Percentiles rank a stretch among this genome's conserved stretches.
phyloP scores from a whole-genome alignment of 2,888 invertebrate genomes.

The Parnassius apollo region DNA sequence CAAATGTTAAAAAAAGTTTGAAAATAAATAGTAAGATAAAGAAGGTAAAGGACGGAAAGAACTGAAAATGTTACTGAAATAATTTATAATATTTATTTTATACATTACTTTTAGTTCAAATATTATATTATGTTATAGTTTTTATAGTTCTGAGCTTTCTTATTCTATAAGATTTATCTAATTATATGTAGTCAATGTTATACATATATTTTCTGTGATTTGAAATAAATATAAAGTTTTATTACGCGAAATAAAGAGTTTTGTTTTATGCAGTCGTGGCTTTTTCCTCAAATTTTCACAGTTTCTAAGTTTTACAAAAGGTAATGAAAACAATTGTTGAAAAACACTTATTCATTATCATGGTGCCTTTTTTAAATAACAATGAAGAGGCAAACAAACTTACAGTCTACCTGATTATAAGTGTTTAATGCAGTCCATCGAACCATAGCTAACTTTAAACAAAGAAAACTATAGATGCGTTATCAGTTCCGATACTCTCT shows the following conservation, averaged over 20 bases:
- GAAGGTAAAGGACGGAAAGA: neutral
- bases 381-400: no score
- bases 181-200: slow-evolving; percentile 11
- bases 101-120: slow-evolving; percentile 1
- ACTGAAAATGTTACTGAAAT: slow-evolving; percentile 6
- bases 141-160: neutral
- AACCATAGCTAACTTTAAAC: no score
- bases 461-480: no score
- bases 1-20: neutral
- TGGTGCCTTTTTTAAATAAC: no score
- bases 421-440: no score
- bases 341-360: no score
- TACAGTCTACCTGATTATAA: no score
- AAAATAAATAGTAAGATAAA: neutral
- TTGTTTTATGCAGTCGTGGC: neutral
- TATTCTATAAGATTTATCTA: slow-evolving; percentile 3
- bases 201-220: slow-evolving; percentile 7
- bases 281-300: no score
- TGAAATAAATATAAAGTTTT: slow-evolving; percentile 12
- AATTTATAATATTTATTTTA: slow-evolving; percentile 5
- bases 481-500: no score
- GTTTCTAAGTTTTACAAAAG: no score
- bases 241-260: neutral
- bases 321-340: no score
- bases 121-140: neutral